Base-by-base conservation (phyloP, 2,888 invertebrate genomes). In the Cheilosia soror region DNA sequence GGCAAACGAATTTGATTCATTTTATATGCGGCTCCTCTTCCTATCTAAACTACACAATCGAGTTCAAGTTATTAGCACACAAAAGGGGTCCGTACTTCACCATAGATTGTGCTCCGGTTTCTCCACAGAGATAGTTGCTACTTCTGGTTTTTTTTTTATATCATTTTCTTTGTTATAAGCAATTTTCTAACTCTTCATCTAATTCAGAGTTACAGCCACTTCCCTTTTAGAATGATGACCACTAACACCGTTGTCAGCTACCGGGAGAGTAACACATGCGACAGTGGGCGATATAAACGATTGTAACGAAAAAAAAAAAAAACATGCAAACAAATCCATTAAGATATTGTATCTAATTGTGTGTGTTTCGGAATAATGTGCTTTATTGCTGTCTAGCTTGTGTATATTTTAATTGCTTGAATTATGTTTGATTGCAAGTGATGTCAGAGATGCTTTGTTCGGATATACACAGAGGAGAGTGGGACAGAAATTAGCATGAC, bases 1-100 rank as follows among this genome's bases (percentile, higher is more conserved):
- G 80, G 84, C 84, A 81, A 85, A 81, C 81, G 81, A 84, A 84
- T 84, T 80, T 60, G 58, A 79, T 80, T 80, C 69, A 53, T 53
- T 73, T 72, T 29, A 72, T 53, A 37, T 37, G 58, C 13, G 15
- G 66, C 79, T 75, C 37, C 20, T 71, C 69, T 75, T 69, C 80
- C 27, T 42, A 27, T 51, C 51, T 60, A 72, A 72, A 58, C 75
- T 75, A 68, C 81, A 85, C 81, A 85, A 85, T 81, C 85, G 85
- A 85, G 85, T 85, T 81, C 72, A 83, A 83, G 83, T 83, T 83
- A 83, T 83, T 83, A 83, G 83, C 81, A 85, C 85, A 85, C 76
- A 81, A 76, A 85, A 58, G 76, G 68, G 76, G 81, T 49, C 78
- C 62, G 15, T 47, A 42, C 40, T 63, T 53, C 29, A 25, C 37